These are phyloP conservation scores for Dicentrarchus labrax DNA, from an alignment of 2,113 vertebrate species.

Conservation along the genomic window DNA sequence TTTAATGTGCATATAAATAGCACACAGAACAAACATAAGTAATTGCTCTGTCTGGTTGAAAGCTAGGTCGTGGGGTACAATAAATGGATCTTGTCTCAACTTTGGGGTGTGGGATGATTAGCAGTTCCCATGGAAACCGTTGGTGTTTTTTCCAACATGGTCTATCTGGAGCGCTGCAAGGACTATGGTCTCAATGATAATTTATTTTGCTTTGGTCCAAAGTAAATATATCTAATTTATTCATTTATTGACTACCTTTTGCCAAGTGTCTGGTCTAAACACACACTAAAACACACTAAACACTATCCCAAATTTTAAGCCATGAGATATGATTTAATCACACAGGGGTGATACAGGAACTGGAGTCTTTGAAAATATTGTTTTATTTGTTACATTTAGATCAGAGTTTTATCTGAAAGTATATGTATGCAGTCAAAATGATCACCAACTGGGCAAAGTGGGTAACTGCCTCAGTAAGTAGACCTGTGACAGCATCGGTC, in stretches of 20 bases:
- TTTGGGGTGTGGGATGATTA: conserved; percentile 36
- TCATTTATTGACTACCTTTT: neutral
- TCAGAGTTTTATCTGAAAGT: too few relatives aligned
- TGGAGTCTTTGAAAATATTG: too few relatives aligned
- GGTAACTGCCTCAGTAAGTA: too few relatives aligned
- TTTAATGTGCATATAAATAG: conserved; percentile 56
- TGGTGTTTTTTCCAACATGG: neutral
- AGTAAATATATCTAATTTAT: neutral
- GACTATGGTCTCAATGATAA: neutral
- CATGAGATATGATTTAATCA: too few relatives aligned
- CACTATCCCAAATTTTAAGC: too few relatives aligned
- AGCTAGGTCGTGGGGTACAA: neutral
- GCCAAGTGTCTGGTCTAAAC: too few relatives aligned
- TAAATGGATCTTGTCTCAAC: conserved; percentile 55
- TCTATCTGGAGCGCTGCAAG: conserved; percentile 48
- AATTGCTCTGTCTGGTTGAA: conserved; percentile 34
- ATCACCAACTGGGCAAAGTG: too few relatives aligned
- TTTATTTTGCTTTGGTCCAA: conserved; percentile 1
- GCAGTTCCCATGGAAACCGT: conserved; percentile 83
- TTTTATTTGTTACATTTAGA: too few relatives aligned
- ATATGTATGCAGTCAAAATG: too few relatives aligned
- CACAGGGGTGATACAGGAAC: too few relatives aligned
- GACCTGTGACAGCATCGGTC: too few relatives aligned
- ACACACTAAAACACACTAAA: too few relatives aligned
- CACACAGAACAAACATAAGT: conserved; percentile 23